Base-by-base conservation (phyloP, 2,113 vertebrate species). In the Anser cygnoides region DNA sequence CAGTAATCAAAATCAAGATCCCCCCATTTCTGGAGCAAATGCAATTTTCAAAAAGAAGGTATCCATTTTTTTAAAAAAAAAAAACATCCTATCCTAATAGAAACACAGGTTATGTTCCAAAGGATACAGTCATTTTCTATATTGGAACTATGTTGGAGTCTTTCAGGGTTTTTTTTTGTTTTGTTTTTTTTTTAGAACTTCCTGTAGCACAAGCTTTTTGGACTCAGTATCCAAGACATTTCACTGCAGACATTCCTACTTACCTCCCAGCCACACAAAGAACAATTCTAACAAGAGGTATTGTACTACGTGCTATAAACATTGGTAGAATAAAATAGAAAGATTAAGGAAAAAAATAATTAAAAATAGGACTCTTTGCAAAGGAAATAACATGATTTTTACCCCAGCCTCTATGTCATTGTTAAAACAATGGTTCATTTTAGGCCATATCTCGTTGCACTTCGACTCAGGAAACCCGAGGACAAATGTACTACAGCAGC, bases 321-420 rank as follows among this genome's bases (percentile, higher is more conserved):
- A 91, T n/a, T 59, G 26, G 35, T 6, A 82, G 75, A 84, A 84
- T 44, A 14, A 91, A 91, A 94, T 54, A 82, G 81, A 79, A 92
- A 95, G 77, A 92, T 82, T 73, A 92, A 78, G 89, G 89, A 22
- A 57, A 15, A 93, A 93, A 93, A 89, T 13, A 79, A 68, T 55
- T 89, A 65, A 95, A 96, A 95, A 87, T 91, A 97, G 89, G 59
- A 62, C 23, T 52, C 84, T 92, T 93, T 84, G 66, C 65, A 41
- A 78, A 96, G 95, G 91, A 95, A 95, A 89, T 92, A 84, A 92
- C 68, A 16, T 6, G 6, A 57, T 91, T 95, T 92, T 84, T 61
- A 90, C 23, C 43, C 76, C 66, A 46, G 66, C 5, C 7, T 11
- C 71, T 81, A 90, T 87, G 62, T 49, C 80, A 22, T 43, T 87